Evolutionary conservation across 2,113 vertebrate species (phyloP), one percentile per base, ranked within the genome.

Genomic region (Melierax canorus): DNA sequence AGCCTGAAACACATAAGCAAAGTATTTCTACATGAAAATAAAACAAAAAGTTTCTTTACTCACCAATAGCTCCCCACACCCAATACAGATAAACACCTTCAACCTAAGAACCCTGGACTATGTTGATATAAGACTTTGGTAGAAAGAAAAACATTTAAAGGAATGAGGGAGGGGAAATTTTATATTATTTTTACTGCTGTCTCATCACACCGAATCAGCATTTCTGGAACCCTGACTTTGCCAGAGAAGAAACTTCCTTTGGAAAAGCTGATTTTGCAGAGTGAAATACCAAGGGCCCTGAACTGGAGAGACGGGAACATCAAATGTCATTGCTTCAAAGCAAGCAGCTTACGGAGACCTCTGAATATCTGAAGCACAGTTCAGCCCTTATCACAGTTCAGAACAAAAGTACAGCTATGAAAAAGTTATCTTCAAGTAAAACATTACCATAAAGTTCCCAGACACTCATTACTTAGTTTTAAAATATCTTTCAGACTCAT

Each of bases 261-360:
- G 62, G 88, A 95, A 92, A 96, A 93, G 87, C 86, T 94, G 86
- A 95, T 91, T 87, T 88, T 91, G 86, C 95, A 90, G 46, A 94
- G 79, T 22, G 38, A 92, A 88, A 88, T 34, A 94, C 38, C 38
- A 38, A 78, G 32, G 53, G 64, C 36, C 62, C 84, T 71, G 58
- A 74, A 84, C 77, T 60, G 64, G 67, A 72, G 62, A 68, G 77
- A 82, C 15, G 2, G 76, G 62, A 94, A 94, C 69, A 75, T 89
- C 55, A 94, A 69, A 91, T n/a, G 66, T 9, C 72, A 55, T 1
- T 48, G 77, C 90, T 53, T 66, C 53, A 73, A 87, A 94, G 77
- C 8, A 8, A 73, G 56, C 43, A 72, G 64, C 38, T 96, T 14
- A 12, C 1, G 6, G 19, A 46, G 82, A 77, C 41, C 18, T 86